Percentiles rank a stretch among this genome's conserved stretches.
phyloP scores from a whole-genome alignment of 2,113 vertebrate species.

The Solenodon paradoxus region DNA sequence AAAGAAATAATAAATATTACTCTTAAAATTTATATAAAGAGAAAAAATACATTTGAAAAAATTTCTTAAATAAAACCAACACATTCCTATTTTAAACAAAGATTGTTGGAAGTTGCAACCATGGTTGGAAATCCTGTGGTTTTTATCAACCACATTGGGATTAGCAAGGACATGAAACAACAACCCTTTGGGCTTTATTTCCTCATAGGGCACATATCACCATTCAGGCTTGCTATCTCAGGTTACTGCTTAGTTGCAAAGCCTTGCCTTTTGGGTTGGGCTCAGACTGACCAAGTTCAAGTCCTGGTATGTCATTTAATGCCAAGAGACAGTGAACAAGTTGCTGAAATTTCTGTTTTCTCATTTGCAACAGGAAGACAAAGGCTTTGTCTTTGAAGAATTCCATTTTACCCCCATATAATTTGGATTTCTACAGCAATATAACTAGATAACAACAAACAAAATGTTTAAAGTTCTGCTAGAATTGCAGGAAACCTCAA shows the following conservation, averaged over 20 bases:
- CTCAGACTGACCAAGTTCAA: background rate
- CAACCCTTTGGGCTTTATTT: background rate
- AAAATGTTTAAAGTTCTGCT: background rate
- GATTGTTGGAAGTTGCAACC: background rate
- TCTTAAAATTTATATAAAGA: too few relatives aligned
- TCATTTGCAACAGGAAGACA: background rate
- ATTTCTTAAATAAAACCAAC: too few relatives aligned
- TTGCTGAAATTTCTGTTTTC: background rate
- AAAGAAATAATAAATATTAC: too few relatives aligned
- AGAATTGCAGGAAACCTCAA: background rate
- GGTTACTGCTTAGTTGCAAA: background rate
- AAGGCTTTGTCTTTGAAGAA: background rate
- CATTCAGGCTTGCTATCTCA: background rate
- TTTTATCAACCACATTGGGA: background rate
- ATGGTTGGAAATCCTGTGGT: background rate
- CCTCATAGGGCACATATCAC: background rate
- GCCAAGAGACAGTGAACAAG: background rate
- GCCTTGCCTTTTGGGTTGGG: background rate
- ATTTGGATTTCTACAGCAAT: background rate
- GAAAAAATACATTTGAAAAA: too few relatives aligned
- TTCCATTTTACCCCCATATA: too few relatives aligned
- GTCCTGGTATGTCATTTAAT: background rate
- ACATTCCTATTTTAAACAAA: background rate
- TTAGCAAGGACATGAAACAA: background rate
- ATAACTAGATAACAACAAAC: background rate